phyloP scores from a whole-genome alignment of 2,888 invertebrate species.

The Macrophya alboannulata region DNA sequence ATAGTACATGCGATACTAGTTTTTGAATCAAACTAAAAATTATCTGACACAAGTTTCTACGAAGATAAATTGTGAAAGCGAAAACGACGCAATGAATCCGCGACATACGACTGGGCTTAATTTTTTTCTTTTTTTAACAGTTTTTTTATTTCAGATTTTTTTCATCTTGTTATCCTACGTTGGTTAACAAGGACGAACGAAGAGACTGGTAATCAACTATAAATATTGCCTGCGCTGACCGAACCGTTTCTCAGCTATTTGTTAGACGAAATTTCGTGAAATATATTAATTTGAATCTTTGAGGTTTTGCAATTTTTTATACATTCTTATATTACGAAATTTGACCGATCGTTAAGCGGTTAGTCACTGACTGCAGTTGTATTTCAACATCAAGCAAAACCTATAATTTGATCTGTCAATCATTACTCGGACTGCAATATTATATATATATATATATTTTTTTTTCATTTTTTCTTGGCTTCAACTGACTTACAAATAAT shows the following conservation, averaged over 20 bases:
- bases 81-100: conserved; percentile 39
- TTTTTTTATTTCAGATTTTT: neutral
- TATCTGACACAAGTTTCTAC: conserved; percentile 20
- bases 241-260: neutral
- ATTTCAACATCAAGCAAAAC: neutral
- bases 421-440: neutral
- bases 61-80: conserved; percentile 45
- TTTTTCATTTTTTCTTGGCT: no score
- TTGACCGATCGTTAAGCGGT: neutral
- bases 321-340: neutral
- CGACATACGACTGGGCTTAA: neutral
- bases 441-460: no score
- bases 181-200: neutral
- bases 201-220: conserved; percentile 2
- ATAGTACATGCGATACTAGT: neutral
- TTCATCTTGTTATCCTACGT: neutral
- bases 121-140: neutral
- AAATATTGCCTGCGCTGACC: neutral
- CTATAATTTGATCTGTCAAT: neutral
- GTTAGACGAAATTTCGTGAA: neutral
- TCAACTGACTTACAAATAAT: neutral
- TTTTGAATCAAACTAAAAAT: conserved; percentile 31
- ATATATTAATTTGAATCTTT: neutral
- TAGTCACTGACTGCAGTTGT: neutral
- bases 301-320: neutral